phyloP scores from a whole-genome alignment of 2,888 invertebrate species.

The Pachymerium ferrugineum region DNA sequence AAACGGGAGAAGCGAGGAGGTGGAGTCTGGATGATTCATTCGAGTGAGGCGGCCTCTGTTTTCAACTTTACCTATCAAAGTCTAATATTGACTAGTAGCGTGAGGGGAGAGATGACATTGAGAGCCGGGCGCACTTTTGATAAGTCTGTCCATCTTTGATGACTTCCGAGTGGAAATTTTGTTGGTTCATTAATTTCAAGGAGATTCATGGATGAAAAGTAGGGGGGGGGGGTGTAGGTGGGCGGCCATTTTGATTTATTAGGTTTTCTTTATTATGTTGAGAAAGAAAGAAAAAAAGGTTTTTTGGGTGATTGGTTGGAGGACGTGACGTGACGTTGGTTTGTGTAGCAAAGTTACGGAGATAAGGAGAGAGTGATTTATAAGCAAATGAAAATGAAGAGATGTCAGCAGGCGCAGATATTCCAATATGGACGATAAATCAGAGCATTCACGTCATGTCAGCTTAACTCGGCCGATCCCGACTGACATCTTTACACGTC shows the following conservation, averaged over 20 bases:
- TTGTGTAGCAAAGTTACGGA: slow-evolving; percentile 15
- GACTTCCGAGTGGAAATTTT: slow-evolving; percentile 27
- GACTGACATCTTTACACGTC: slow-evolving; percentile 23
- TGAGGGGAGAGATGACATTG: slow-evolving; percentile 1
- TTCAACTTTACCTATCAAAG: slow-evolving; percentile 25
- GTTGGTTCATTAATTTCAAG: slow-evolving; percentile 24
- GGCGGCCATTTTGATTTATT: slow-evolving; percentile 23
- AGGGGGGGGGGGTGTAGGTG: no score
- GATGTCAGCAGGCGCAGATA: slow-evolving; percentile 22
- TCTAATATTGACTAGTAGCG: slow-evolving; percentile 21
- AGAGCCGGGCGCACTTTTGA: slow-evolving; percentile 4
- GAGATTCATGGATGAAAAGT: no score
- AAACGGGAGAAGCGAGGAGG: slow-evolving; percentile 25
- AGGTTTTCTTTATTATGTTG: no score
- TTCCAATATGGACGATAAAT: slow-evolving; percentile 22
- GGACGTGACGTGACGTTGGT: slow-evolving; percentile 5
- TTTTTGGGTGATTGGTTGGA: not conserved
- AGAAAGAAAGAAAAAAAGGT: no score
- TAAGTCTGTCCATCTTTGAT: slow-evolving; percentile 27
- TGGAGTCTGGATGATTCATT: slow-evolving; percentile 24
- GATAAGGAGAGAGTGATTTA: slow-evolving; percentile 14
- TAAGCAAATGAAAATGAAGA: slow-evolving; percentile 27
- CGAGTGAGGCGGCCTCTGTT: slow-evolving; percentile 25
- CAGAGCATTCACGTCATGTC: slow-evolving; percentile 10
- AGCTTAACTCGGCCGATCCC: slow-evolving; percentile 17